Percentiles rank a stretch among this genome's conserved stretches.
Evolutionary conservation across 2,797 vertebrate species (phyloP).

Genomic region (Austrolebias charrua): DNA sequence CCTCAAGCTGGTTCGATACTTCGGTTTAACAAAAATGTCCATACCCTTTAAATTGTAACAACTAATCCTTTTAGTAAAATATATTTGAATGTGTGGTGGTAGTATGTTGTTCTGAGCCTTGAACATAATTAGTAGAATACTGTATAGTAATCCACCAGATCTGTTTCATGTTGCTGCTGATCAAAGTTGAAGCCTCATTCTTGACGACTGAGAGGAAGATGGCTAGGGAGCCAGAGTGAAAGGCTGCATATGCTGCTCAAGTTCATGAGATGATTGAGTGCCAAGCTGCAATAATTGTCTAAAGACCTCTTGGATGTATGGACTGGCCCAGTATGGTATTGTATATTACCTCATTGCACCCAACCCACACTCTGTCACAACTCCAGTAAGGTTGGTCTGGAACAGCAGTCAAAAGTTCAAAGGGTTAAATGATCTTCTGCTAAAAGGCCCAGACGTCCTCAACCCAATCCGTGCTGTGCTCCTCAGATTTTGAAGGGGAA

Average conservation of each 20-base stretch:
- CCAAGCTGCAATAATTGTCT: neutral
- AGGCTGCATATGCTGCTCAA: neutral
- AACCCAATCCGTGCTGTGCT: conserved; percentile 25
- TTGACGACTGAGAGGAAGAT: neutral
- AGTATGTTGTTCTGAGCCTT: too few species aligned
- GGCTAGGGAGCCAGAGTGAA: neutral
- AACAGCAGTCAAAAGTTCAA: neutral
- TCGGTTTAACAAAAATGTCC: too few species aligned
- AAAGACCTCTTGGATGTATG: neutral
- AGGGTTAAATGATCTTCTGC: conserved; percentile 30
- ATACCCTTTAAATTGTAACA: too few species aligned
- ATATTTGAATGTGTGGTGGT: too few species aligned
- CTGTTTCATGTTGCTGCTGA: too few species aligned
- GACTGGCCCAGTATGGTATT: neutral
- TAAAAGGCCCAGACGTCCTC: conserved; percentile 36
- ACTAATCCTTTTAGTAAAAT: too few species aligned
- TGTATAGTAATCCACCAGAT: too few species aligned
- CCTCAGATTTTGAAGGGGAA: neutral
- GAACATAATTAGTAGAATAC: too few species aligned
- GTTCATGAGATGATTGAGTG: neutral
- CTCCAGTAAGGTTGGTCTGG: neutral
- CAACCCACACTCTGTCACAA: neutral
- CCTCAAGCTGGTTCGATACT: too few species aligned
- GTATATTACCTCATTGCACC: neutral
- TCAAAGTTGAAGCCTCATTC: neutral